Evolutionary conservation across 2,113 vertebrate species (phyloP).

Genomic region (Eclectus roratus): DNA sequence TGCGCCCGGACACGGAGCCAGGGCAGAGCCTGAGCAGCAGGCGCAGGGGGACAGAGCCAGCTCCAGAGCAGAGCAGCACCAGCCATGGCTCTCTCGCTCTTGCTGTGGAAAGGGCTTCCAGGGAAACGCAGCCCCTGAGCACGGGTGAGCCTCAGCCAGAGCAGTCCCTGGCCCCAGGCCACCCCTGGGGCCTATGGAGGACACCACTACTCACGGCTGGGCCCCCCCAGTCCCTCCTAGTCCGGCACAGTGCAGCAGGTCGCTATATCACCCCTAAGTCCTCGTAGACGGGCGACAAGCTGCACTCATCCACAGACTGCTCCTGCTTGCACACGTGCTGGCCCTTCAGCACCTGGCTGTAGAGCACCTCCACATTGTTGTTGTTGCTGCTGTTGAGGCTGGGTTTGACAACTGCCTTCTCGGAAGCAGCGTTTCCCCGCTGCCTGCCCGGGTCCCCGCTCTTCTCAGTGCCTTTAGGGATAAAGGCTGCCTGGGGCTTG

Average conservation of each 20-base stretch:
- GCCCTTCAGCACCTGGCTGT: constrained; percentile 83
- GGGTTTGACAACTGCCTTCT: not conserved
- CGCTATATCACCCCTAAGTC: constrained; percentile 39
- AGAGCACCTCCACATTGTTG: constrained; percentile 75
- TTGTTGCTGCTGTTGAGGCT: constrained; percentile 80
- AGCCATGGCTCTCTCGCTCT: not conserved
- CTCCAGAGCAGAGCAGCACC: not conserved
- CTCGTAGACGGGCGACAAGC: constrained; percentile 50
- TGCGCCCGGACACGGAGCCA: not conserved
- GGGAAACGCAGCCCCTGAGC: not conserved
- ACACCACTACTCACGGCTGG: accelerated
- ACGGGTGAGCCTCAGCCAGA: not conserved
- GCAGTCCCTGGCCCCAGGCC: not conserved
- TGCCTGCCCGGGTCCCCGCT: constrained; percentile 38
- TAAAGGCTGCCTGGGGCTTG: constrained; percentile 74
- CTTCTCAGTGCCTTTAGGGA: constrained; percentile 65
- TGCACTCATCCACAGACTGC: constrained; percentile 56
- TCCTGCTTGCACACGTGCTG: not conserved
- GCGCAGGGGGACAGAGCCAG: not conserved
- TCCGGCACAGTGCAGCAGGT: not conserved
- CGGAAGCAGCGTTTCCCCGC: not conserved
- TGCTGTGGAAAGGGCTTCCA: not conserved
- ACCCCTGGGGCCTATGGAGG: accelerated
- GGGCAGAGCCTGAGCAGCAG: not conserved
- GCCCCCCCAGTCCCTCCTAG: not conserved